Base-by-base conservation (phyloP, 2,113 vertebrate species). In the Strix aluco region DNA sequence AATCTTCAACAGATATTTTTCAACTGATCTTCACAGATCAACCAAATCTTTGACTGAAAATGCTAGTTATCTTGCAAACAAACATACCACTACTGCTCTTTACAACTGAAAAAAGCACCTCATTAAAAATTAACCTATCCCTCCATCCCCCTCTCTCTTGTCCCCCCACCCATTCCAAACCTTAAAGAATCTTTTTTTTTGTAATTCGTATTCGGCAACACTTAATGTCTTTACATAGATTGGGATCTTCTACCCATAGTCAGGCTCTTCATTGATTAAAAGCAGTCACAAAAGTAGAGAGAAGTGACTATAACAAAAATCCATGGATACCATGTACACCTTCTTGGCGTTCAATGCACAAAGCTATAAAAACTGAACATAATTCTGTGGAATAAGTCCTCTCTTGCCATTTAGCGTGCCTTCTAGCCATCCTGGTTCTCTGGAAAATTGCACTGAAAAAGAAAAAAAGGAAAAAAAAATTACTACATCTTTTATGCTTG, bases 351-450 rank as follows among this genome's bases (percentile, higher is more conserved):
- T 88, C n/a, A 73, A 40, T 85, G 87, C 85, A 93, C 19, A 59
- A 61, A 61, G 95, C 97, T 99, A 99, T 97, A 99, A 98, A 97
- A 99, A 98, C 97, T 99, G 98, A 98, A 99, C 99, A 15, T 99
- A 99, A 95, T 99, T 99, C 95, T 99, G 98, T 94, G 99, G 99
- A 98, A 99, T 99, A 97, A 99, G 99, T 96, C 99, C 99, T 94
- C 98, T 98, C 97, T 98, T 99, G 96, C 99, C 99, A 73, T 99
- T 98, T 98, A 99, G 98, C 2, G 99, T 99, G 93, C 99, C 99
- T 96, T 99, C 99, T 71, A 99, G 98, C 99, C 99, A 99, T 94
- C 99, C 99, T 5, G 99, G 99, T 92, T 99, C 99, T 93, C 99
- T 98, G 34, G 99, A 99, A 91, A 96, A 97, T 94, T 98, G 98